Percentiles rank a stretch among this genome's conserved stretches.
phyloP scores from a whole-genome alignment of 2,113 vertebrate species.

The Prolemur simus region DNA sequence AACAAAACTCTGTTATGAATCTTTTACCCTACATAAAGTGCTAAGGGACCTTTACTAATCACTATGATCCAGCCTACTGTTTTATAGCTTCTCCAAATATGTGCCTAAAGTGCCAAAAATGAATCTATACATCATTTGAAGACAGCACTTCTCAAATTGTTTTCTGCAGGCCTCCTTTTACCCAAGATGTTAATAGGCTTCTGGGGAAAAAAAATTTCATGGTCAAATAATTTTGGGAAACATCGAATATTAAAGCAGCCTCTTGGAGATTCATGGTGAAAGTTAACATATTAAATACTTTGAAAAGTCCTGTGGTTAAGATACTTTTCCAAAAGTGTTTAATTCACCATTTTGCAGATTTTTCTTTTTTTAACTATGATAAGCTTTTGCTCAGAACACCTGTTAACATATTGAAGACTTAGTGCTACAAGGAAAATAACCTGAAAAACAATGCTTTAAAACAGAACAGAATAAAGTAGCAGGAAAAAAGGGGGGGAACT shows the following conservation, averaged over 20 bases:
- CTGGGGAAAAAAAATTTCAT: background rate
- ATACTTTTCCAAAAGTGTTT: background rate
- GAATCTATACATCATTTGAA: background rate
- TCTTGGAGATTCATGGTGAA: background rate
- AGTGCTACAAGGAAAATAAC: background rate
- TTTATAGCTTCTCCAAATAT: slow-evolving; percentile 56
- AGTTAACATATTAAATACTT: background rate
- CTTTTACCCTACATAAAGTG: slow-evolving; percentile 26
- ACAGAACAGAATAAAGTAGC: background rate
- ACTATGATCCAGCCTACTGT: background rate
- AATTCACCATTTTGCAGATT: background rate
- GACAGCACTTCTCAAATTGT: background rate
- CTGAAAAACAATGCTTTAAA: background rate
- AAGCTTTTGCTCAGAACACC: background rate
- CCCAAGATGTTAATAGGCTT: background rate
- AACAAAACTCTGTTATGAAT: slow-evolving; percentile 9
- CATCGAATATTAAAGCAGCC: background rate
- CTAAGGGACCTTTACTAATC: background rate
- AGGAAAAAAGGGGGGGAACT: background rate
- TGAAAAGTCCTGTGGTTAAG: background rate
- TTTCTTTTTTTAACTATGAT: background rate
- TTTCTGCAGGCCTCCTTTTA: background rate
- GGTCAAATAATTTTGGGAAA: slow-evolving; percentile 6
- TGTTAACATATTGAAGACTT: background rate
- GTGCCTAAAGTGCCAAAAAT: background rate